These are phyloP conservation scores for Arrhopalites spinosus DNA, from an alignment of 2,888 invertebrate genomes.

Conservation along the genomic window DNA sequence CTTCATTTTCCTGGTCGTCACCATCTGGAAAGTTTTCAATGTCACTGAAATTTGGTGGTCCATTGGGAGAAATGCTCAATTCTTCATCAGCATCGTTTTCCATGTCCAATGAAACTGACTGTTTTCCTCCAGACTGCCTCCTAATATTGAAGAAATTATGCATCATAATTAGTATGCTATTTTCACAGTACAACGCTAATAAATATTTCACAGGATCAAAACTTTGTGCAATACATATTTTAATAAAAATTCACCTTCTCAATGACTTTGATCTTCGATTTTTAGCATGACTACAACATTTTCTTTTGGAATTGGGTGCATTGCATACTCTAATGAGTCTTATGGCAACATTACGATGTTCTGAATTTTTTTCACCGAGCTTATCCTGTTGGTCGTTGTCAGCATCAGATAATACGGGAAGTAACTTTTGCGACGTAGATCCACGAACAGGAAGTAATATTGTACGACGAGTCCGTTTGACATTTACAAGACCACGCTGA, in stretches of 20 bases:
- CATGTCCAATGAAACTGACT: slow-evolving; percentile 46
- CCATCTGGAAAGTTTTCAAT: slow-evolving; percentile 14
- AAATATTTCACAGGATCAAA: no score
- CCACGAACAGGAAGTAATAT: slow-evolving; percentile 43
- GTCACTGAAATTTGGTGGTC: slow-evolving; percentile 35
- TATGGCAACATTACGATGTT: slow-evolving; percentile 17
- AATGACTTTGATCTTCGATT: slow-evolving; percentile 19
- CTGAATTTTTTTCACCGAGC: slow-evolving; percentile 12
- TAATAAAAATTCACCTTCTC: slow-evolving; percentile 11
- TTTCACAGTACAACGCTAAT: no score
- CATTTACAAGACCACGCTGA: no score
- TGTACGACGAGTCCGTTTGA: slow-evolving; percentile 46
- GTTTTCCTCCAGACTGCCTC: slow-evolving; percentile 44
- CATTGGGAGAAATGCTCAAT: slow-evolving; percentile 53
- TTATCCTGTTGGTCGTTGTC: slow-evolving; percentile 38
- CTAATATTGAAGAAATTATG: slow-evolving; percentile 23
- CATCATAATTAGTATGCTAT: no score
- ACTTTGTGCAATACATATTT: background rate
- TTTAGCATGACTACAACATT: slow-evolving; percentile 27
- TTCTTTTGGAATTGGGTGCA: slow-evolving; percentile 25
- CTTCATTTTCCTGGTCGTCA: no score
- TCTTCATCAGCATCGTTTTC: slow-evolving; percentile 56
- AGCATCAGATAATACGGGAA: slow-evolving; percentile 37
- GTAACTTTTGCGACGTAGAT: slow-evolving; percentile 40
- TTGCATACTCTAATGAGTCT: slow-evolving; percentile 27